Conservation (phyloP, 2,888 invertebrate genomes). For the Argynnis bischoffii region DNA sequence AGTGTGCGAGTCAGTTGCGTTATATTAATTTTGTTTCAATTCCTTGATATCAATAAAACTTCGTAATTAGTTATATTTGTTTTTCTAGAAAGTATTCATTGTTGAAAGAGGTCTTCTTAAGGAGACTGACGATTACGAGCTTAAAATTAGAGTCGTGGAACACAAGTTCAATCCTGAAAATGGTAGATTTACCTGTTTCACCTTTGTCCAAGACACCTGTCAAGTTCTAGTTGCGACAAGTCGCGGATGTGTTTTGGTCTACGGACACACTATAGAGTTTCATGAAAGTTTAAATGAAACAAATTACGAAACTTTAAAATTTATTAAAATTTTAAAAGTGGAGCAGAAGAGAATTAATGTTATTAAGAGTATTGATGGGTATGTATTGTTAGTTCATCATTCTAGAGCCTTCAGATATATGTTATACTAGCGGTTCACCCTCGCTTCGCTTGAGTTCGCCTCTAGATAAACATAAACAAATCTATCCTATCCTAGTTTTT, state of each 20-base stretch:
- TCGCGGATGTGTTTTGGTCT: slow-evolving; percentile 76
- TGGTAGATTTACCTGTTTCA: slow-evolving; percentile 76
- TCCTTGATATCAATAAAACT: background rate
- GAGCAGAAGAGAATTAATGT: slow-evolving; percentile 67
- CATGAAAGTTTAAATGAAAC: slow-evolving; percentile 50
- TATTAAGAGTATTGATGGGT: slow-evolving; percentile 79
- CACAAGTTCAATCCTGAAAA: slow-evolving; percentile 53
- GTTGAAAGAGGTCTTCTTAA: slow-evolving; percentile 60
- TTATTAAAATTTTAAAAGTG: slow-evolving; percentile 75
- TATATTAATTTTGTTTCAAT: too few relatives aligned
- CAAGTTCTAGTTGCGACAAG: slow-evolving; percentile 77
- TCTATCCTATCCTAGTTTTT: too few relatives aligned
- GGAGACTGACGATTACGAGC: slow-evolving; percentile 62
- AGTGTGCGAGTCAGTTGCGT: too few relatives aligned
- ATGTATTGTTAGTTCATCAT: slow-evolving; percentile 40
- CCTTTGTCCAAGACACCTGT: slow-evolving; percentile 73
- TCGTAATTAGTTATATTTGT: background rate
- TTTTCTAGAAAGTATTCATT: slow-evolving; percentile 59
- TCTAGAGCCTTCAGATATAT: too few relatives aligned
- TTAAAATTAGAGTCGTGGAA: slow-evolving; percentile 55
- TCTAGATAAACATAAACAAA: too few relatives aligned
- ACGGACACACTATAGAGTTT: slow-evolving; percentile 74
- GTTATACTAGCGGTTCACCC: too few relatives aligned
- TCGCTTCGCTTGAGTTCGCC: too few relatives aligned
- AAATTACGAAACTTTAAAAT: slow-evolving; percentile 65